These are phyloP conservation scores for Lophura swinhoii DNA, from an alignment of 2,797 vertebrate genomes.

Conservation along the genomic window DNA sequence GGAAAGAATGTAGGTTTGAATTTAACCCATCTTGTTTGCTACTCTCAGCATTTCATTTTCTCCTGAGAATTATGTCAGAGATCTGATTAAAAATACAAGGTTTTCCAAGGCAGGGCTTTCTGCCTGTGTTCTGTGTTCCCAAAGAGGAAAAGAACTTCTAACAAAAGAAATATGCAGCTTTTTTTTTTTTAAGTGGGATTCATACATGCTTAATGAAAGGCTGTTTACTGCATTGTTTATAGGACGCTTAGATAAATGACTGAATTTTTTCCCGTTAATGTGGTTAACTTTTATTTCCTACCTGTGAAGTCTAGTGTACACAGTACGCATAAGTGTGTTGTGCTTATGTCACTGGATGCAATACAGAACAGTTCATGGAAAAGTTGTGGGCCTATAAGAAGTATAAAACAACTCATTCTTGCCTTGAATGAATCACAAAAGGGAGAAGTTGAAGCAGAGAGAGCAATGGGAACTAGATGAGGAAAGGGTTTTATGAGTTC, in stretches of 20 bases:
- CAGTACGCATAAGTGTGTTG: not conserved
- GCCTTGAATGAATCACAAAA: not conserved
- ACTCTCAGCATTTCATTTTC: slow-evolving; percentile 27
- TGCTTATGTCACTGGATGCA: not conserved
- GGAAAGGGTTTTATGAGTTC: not conserved
- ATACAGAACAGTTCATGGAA: not conserved
- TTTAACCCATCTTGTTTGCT: not conserved
- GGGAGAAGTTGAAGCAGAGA: not conserved
- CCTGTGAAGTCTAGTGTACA: not conserved
- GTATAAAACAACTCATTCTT: not conserved
- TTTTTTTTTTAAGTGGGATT: not conserved
- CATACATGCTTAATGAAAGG: not conserved
- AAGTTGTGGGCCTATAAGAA: not conserved
- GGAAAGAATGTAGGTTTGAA: not conserved
- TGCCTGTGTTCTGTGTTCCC: not conserved
- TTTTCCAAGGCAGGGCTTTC: slow-evolving; percentile 26
- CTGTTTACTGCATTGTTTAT: not conserved
- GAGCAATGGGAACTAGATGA: not conserved
- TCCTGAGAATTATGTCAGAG: slow-evolving; percentile 33
- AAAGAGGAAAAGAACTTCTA: not conserved
- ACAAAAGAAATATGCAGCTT: not conserved
- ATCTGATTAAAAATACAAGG: slow-evolving; percentile 39
- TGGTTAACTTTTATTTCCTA: not conserved
- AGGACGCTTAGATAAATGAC: not conserved
- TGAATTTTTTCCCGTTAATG: not conserved